Base-by-base conservation (phyloP, 2,888 invertebrate genomes). In the Papilio demoleus region DNA sequence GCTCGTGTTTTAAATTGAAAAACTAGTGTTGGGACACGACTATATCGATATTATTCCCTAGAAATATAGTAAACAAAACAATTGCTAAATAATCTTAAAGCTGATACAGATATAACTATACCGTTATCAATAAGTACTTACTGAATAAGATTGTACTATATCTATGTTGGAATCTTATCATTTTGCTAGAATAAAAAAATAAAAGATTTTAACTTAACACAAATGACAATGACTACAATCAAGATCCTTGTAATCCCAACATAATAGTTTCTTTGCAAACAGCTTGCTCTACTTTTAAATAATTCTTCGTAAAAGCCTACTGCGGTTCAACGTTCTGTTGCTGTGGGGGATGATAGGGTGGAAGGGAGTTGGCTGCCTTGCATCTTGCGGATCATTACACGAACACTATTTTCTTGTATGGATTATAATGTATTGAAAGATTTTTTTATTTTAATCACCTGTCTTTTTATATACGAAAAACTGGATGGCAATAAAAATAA, bases 71-170 rank as follows among this genome's bases (percentile, higher is more conserved):
- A 22, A 56, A 8, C 53, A 31, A 56, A 56, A 31, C 53, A 56
- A 56, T 56, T 17, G 53, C 31, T 56, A 56, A n/a, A 31, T 11
- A 17, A 56, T 56, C 9, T 31, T n/a, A 17, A 31, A 2, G 53
- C 53, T 27, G 53, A 56, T 31, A n/a, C 5, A 31, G n/a, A 56
- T 31, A 31, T 56, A 56, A 56, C 22, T 47, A n/a, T 9, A 14
- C 50, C 27, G 24, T 53, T 56, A 56, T 56, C 31, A 31, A 53
- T n/a, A 53, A 56, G 53, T n/a, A 27, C 53, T 17, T 17, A 56
- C 17, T 24, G 27, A 22, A 14, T 17, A 56, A 31, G n/a, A 56
- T 31, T 17, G n/a, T 6, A 1, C 8, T 27, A 53, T 17, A 22
- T 4, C n/a, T 42, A 17, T 38, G 12, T 9, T 17, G n/a, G 31